Evolutionary conservation across 2,888 invertebrate species (phyloP), one percentile per base, ranked within the genome.

Genomic region (Isoperla grammatica): DNA sequence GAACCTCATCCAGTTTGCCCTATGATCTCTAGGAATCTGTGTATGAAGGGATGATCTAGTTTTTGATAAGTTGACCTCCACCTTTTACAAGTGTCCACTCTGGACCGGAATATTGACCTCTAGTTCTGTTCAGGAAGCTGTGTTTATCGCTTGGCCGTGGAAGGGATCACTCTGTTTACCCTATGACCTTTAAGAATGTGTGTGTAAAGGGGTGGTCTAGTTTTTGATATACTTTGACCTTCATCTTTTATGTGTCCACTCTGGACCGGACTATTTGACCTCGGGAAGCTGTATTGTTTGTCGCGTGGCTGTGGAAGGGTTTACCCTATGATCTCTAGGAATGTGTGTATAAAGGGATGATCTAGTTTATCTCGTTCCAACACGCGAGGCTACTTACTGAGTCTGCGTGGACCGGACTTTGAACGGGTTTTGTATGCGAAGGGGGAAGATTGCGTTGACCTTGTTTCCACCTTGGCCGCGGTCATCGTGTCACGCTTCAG

Each of bases 191-290:
- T 15, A 45, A 19, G 17, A 46, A 46, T 19, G 20, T 46, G 46
- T 19, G 20, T 46, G 20, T n/a, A 46, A 46, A 46, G 46, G 22
- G 46, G n/a, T 46, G 46, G 20, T 46, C 46, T 46, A 46, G 46
- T 46, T 46, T 46, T 19, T 46, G 19, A 19, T 5, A 20, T 22
- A 4, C 46, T n/a, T 2, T 20, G 1, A 46, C 46, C 17, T n/a
- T 22, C n/a, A n/a, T n/a, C n/a, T n/a, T n/a, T n/a, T n/a, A n/a
- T n/a, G n/a, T n/a, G n/a, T n/a, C n/a, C n/a, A n/a, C n/a, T n/a
- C n/a, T n/a, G n/a, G n/a, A n/a, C n/a, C n/a, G n/a, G n/a, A n/a
- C n/a, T n/a, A n/a, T n/a, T n/a, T n/a, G n/a, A n/a, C n/a, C n/a
- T n/a, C n/a, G n/a, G n/a, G n/a, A n/a, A n/a, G n/a, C n/a, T n/a